phyloP scores from a whole-genome alignment of 2,113 vertebrate species.

The Pholis gunnellus region DNA sequence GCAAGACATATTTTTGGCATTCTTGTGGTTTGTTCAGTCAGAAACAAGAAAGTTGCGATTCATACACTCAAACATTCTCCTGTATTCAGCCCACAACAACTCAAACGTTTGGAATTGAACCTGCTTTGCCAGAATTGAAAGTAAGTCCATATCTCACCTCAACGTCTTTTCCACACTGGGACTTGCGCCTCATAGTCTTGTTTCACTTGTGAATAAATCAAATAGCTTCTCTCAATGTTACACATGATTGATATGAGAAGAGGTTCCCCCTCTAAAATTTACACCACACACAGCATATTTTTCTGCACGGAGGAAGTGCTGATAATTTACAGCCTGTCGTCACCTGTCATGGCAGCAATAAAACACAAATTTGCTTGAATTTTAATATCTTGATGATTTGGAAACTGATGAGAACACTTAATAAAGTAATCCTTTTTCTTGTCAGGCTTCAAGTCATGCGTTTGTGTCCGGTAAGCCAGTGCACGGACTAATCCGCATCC shows the following conservation, averaged over 20 bases:
- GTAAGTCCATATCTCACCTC: background rate
- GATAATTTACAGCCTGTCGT: background rate
- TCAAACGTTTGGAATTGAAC: background rate
- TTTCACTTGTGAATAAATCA: background rate
- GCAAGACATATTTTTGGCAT: conserved; percentile 15
- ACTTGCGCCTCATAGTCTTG: background rate
- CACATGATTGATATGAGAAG: background rate
- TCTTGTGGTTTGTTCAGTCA: conserved; percentile 1
- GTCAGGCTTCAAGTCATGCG: background rate
- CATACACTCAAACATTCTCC: background rate
- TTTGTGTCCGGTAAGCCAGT: no score
- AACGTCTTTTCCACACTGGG: background rate
- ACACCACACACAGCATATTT: background rate
- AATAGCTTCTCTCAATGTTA: no score
- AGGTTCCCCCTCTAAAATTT: background rate
- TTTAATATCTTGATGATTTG: background rate
- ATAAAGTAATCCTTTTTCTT: background rate
- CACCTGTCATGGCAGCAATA: background rate
- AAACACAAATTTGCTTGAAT: background rate
- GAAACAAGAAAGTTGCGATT: background rate
- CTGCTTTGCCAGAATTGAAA: background rate
- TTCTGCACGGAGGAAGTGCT: background rate
- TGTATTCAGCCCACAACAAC: background rate
- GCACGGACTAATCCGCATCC: no score
- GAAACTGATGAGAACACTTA: background rate